phyloP scores from a whole-genome alignment of 2,797 vertebrate genomes.

The Lagodon rhomboides region DNA sequence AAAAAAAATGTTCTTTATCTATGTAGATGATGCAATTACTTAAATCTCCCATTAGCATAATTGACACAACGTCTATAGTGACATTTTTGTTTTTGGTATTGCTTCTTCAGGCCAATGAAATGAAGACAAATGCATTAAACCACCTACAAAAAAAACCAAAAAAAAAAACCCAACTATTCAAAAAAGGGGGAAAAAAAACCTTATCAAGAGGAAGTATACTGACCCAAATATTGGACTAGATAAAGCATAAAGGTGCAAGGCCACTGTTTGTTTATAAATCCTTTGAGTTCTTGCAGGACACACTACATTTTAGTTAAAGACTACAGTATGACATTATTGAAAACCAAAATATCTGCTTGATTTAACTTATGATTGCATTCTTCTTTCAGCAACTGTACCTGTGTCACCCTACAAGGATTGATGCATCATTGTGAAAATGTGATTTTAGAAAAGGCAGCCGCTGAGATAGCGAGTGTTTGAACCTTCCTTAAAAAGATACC shows the following conservation, averaged over 20 bases:
- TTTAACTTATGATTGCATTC: neutral
- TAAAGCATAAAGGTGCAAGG: neutral
- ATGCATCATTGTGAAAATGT: conserved; percentile 23
- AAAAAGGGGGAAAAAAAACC: neutral
- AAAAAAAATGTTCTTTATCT: neutral
- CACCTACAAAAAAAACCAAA: conserved; percentile 41
- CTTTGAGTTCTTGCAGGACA: conserved; percentile 1
- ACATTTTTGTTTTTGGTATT: neutral
- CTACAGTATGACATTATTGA: neutral
- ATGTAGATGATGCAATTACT: neutral
- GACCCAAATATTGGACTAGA: conserved; percentile 37
- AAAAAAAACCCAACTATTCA: neutral
- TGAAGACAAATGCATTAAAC: conserved; percentile 22
- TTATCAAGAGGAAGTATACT: conserved; percentile 7
- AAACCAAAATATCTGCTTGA: neutral
- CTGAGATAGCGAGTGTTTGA: conserved; percentile 8
- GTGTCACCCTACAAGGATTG: conserved; percentile 4
- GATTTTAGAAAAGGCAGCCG: neutral
- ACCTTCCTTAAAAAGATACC: conserved; percentile 14
- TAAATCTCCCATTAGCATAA: neutral
- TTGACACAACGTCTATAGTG: neutral
- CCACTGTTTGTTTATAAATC: neutral
- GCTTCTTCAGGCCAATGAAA: conserved; percentile 5
- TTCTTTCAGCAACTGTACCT: neutral
- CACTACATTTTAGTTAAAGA: conserved; percentile 4